Evolutionary conservation across 2,797 vertebrate species (phyloP), one percentile per base, ranked within the genome.

Genomic region (Megalops cyprinoides): DNA sequence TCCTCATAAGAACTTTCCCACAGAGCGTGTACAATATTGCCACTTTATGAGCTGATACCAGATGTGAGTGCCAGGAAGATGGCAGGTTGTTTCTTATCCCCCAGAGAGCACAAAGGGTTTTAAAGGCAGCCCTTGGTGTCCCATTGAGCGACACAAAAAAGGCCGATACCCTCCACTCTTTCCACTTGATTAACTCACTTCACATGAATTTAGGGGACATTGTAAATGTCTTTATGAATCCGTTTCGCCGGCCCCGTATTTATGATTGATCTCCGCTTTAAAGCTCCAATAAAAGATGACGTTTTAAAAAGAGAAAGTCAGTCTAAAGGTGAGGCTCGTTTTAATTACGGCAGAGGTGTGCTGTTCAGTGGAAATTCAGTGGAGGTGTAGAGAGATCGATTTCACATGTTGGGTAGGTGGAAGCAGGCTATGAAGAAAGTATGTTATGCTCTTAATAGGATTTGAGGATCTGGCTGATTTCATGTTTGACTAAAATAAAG

Each of bases 321-420:
- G 62, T 60, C 51, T 65, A 79, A 79, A 69, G 49, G 46, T 15
- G 39, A 60, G 25, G 39, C 10, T 23, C 20, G 1, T 15, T 65
- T 65, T 65, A 34, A 65, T 34, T 34, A 65, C 53, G 1, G 53
- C n/a, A 10, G 3, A 56, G n/a, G n/a, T 18, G 18, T 56, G 53
- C 53, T n/a, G 3, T 56, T 56, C n/a, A 74, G 74, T 78, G 48
- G 51, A 80, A 55, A 79, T 48, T 74, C 23, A 74, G 74, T 78
- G 53, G 48, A 80, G 51, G 78, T 48, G 74, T 23, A 34, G 60
- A 14, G 44, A 78, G 85, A 83, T 56, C 77, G 51, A 74, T 81
- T 90, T 84, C 89, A 87, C 84, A 77, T 76, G 34, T 79, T 28
- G 14, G 8, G 56, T 60, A 60, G 0, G 56, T 12, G 2, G 25